Percentiles rank a stretch among this genome's conserved stretches.
phyloP scores from a whole-genome alignment of 2,888 invertebrate species.

The Hyalella azteca region DNA sequence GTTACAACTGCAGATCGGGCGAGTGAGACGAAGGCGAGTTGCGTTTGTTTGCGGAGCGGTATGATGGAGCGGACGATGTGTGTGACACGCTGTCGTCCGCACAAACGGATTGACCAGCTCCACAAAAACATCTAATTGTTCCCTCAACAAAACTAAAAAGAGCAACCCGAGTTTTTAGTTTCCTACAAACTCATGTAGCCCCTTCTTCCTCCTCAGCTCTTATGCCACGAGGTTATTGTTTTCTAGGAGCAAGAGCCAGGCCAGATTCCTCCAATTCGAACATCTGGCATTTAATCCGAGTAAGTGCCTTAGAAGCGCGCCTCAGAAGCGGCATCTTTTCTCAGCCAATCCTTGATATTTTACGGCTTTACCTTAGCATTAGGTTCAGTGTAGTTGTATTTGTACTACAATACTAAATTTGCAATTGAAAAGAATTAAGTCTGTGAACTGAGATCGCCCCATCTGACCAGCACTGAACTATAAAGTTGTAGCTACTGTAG shows the following conservation, averaged over 20 bases:
- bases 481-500: too few relatives aligned
- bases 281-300: not conserved
- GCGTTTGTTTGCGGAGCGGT: not conserved
- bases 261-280: not conserved
- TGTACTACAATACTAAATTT: too few relatives aligned
- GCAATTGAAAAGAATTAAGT: too few relatives aligned
- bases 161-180: not conserved
- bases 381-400: too few relatives aligned
- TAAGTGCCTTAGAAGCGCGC: not conserved
- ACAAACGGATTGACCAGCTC: not conserved
- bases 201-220: not conserved
- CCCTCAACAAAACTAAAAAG: slow-evolving; percentile 10
- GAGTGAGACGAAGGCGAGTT: not conserved
- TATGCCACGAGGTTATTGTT: not conserved
- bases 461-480: too few relatives aligned
- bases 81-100: slow-evolving; percentile 10
- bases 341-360: too few relatives aligned
- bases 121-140: slow-evolving; percentile 34
- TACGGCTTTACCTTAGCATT: too few relatives aligned
- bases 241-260: not conserved
- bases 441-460: too few relatives aligned
- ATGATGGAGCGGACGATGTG: slow-evolving; percentile 25
- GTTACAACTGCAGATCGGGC: not conserved
- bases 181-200: not conserved
- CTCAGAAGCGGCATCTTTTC: too few relatives aligned